These are phyloP conservation scores for Rhinichthys klamathensis DNA, from an alignment of 2,113 vertebrate genomes.

Conservation along the genomic window DNA sequence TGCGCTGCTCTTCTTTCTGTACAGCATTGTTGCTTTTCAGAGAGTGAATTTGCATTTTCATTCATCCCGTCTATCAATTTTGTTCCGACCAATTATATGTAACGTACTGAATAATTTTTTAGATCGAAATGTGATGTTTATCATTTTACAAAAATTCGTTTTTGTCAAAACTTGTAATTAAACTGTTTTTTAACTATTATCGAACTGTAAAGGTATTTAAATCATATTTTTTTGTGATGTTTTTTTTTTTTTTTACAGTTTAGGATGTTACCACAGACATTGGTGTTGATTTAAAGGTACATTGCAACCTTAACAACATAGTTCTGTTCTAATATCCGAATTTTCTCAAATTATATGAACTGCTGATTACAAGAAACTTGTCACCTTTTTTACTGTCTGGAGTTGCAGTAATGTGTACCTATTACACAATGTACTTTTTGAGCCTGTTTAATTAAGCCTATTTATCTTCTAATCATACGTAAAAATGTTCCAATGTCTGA, in stretches of 20 bases:
- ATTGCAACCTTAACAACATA: background rate
- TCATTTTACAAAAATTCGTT: background rate
- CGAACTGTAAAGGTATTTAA: background rate
- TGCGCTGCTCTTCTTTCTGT: background rate
- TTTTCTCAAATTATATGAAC: background rate
- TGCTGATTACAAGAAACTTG: background rate
- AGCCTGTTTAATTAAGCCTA: no score
- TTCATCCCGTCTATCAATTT: background rate
- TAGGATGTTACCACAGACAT: background rate
- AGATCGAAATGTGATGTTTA: no score
- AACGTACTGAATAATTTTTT: no score
- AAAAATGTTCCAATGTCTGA: background rate
- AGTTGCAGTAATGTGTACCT: background rate
- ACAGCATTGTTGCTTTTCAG: background rate
- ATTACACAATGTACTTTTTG: background rate
- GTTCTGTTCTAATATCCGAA: background rate
- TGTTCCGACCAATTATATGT: background rate
- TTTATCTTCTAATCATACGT: background rate
- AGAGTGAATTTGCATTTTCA: background rate
- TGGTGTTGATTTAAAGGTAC: background rate
- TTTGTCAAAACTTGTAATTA: no score
- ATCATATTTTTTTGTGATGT: background rate
- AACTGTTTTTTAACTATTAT: background rate
- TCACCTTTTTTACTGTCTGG: no score
- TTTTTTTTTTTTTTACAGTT: background rate